Percentiles rank a stretch among this genome's conserved stretches.
phyloP scores from a whole-genome alignment of 2,113 vertebrate genomes.

The Physeter macrocephalus region DNA sequence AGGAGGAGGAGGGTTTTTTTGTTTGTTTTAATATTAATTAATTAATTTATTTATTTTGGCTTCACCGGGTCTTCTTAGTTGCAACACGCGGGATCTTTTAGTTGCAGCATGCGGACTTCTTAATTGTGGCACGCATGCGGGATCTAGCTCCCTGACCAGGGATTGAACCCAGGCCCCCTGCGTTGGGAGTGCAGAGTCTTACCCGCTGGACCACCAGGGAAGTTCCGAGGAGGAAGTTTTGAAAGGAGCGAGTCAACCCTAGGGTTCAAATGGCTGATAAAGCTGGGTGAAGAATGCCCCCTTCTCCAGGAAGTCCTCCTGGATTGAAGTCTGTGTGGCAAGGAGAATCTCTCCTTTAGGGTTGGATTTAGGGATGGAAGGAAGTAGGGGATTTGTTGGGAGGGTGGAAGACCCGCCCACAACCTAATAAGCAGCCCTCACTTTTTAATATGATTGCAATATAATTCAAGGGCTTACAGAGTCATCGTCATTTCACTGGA shows the following conservation, averaged over 20 bases:
- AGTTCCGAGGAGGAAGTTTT: not conserved
- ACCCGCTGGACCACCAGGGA: no score
- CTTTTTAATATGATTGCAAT: not conserved
- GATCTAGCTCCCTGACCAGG: no score
- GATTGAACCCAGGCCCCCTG: no score
- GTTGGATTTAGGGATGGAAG: not conserved
- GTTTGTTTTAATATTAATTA: no score
- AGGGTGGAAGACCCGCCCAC: not conserved
- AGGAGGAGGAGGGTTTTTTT: no score
- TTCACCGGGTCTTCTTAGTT: no score
- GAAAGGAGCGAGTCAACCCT: not conserved
- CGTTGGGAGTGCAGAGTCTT: no score
- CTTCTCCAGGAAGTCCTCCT: not conserved
- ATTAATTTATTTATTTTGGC: no score
- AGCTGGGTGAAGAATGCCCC: not conserved
- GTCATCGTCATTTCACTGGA: not conserved
- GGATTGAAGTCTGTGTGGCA: not conserved
- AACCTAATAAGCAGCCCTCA: not conserved
- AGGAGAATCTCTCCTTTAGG: not conserved
- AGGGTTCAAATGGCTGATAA: not conserved
- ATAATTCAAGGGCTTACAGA: no score
- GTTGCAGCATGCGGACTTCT: no score
- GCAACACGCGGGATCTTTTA: no score
- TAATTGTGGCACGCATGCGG: no score
- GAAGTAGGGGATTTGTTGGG: accelerated